phyloP scores from a whole-genome alignment of 2,797 vertebrate species.

The Lagocephalus sceleratus region DNA sequence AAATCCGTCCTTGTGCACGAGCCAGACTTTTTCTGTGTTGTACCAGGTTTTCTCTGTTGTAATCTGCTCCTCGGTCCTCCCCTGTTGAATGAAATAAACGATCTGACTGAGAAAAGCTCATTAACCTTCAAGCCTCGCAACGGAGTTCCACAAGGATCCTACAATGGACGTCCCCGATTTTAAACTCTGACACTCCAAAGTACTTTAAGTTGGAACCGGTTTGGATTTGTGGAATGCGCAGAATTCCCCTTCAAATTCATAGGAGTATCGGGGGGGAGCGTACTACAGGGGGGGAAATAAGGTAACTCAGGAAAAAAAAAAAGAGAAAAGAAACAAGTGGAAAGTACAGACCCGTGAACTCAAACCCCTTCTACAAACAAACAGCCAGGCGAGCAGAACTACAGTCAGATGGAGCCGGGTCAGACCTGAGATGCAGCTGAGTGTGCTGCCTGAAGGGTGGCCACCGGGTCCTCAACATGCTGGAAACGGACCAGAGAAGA shows the following conservation, averaged over 20 bases:
- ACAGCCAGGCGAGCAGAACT: conserved; percentile 16
- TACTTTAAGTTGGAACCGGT: neutral
- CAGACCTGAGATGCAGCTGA: conserved; percentile 79
- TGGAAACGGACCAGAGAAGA: conserved; percentile 67
- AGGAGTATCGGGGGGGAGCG: too few species aligned
- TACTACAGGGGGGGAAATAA: too few species aligned
- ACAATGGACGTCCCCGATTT: conserved; percentile 1
- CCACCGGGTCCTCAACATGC: conserved; percentile 72
- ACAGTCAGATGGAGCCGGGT: conserved; percentile 26
- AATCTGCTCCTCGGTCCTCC: conserved; percentile 92
- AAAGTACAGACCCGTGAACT: conserved; percentile 2
- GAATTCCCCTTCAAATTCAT: too few species aligned
- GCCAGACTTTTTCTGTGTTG: conserved; percentile 94
- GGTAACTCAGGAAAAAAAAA: neutral
- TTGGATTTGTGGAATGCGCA: too few species aligned
- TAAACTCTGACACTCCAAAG: conserved; percentile 5
- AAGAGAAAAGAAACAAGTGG: neutral
- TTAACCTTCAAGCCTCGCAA: neutral
- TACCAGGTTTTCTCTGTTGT: conserved; percentile 90
- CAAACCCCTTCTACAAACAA: conserved; percentile 8
- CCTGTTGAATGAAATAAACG: conserved; percentile 64
- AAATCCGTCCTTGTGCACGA: conserved; percentile 96
- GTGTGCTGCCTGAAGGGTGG: conserved; percentile 75
- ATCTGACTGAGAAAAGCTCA: neutral
- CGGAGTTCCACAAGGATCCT: conserved; percentile 3